Evolutionary conservation across 1,140 invertebrate genomes (phyloP).

Genomic region (Bradynema listronoti): DNA sequence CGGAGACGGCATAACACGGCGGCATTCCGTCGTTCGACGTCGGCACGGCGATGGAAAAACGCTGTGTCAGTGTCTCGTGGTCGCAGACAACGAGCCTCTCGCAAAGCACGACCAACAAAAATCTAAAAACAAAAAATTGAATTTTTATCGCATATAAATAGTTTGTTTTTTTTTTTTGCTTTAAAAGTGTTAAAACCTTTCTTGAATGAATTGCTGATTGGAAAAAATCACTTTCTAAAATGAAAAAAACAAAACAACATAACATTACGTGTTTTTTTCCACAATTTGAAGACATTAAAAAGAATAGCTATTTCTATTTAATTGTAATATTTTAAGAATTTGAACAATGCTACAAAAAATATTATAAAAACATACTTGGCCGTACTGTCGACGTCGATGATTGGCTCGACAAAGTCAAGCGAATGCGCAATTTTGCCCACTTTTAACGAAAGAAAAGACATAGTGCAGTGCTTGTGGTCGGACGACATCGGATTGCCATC

Average conservation of each 20-base stretch:
- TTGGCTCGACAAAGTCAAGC: conserved; percentile 82
- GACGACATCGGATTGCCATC: conserved; percentile 50
- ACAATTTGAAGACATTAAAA: no score
- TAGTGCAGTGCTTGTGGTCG: conserved; percentile 75
- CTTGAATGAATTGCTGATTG: no score
- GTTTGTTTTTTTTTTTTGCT: no score
- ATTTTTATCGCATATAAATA: no score
- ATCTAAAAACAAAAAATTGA: conserved; percentile 48
- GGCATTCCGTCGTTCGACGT: conserved; percentile 45
- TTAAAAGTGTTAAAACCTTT: no score
- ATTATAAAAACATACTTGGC: conserved; percentile 62
- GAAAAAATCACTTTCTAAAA: no score
- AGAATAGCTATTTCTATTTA: no score
- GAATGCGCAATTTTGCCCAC: conserved; percentile 75
- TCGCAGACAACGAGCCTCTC: conserved; percentile 86
- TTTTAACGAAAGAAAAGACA: conserved; percentile 80
- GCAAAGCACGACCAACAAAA: conserved; percentile 74
- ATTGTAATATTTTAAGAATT: no score
- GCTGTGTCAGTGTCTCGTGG: conserved; percentile 75
- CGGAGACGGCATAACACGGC: conserved; percentile 81
- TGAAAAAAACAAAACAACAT: no score
- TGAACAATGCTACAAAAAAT: no score
- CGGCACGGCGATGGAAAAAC: conserved; percentile 72
- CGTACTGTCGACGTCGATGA: conserved; percentile 75
- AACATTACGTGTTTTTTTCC: no score